Percentiles rank a stretch among this genome's conserved stretches.
phyloP scores from a whole-genome alignment of 2,113 vertebrate genomes.

The Leucopternis melanops region DNA sequence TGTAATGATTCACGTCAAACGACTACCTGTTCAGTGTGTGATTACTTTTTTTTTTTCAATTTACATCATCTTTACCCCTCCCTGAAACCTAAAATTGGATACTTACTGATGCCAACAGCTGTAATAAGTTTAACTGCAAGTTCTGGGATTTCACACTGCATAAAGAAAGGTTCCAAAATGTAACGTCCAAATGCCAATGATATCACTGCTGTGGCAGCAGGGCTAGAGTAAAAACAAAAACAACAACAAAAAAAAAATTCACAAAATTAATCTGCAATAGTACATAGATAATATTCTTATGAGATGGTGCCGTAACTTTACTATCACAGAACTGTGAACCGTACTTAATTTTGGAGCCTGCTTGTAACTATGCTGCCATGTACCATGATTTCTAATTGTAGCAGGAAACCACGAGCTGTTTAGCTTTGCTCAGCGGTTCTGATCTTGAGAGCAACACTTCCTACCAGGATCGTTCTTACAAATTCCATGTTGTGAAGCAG shows the following conservation, averaged over 20 bases:
- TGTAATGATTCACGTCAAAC: neutral
- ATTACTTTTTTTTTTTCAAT: neutral
- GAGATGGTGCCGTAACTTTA: neutral
- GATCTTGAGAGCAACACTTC: neutral
- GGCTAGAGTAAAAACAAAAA: slow-evolving; percentile 69
- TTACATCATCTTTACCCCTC: neutral
- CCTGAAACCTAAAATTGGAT: neutral
- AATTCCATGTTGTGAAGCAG: neutral
- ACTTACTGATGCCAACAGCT: slow-evolving; percentile 90
- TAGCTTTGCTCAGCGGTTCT: neutral
- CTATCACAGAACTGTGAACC: neutral
- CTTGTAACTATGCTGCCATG: neutral
- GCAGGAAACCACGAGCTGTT: neutral
- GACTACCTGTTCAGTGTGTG: neutral
- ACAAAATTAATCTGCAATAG: neutral
- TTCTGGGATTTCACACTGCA: slow-evolving; percentile 88
- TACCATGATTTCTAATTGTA: neutral
- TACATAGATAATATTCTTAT: neutral
- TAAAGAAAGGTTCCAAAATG: slow-evolving; percentile 93
- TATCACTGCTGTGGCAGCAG: slow-evolving; percentile 89
- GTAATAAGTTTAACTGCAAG: slow-evolving; percentile 88
- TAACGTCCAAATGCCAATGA: slow-evolving; percentile 93
- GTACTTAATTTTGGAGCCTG: neutral
- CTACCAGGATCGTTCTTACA: neutral
- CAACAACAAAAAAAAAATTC: neutral